These are phyloP conservation scores for Bombycilla garrulus DNA, from an alignment of 2,113 vertebrate genomes.

Conservation along the genomic window DNA sequence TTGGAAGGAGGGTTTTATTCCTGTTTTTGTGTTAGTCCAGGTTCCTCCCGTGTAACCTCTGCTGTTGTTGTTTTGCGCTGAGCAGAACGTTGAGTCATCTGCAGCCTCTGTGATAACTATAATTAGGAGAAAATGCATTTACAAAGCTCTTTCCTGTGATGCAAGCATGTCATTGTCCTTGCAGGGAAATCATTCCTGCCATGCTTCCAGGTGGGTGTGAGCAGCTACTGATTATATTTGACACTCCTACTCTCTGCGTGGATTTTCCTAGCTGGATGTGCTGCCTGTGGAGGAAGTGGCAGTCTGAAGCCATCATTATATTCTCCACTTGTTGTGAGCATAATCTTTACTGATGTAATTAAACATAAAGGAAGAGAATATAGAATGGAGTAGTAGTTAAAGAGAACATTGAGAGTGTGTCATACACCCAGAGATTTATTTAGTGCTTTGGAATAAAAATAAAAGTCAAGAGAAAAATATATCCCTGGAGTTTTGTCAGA, in stretches of 20 bases:
- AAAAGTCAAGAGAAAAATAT: background rate
- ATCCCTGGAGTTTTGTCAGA: background rate
- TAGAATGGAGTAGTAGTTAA: background rate
- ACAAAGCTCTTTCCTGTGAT: constrained; percentile 51
- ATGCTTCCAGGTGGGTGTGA: constrained; percentile 28
- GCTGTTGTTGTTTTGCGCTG: constrained; percentile 37
- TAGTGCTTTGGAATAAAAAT: background rate
- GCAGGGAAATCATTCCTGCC: constrained; percentile 25
- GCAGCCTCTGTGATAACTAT: constrained; percentile 48
- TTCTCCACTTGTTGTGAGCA: background rate
- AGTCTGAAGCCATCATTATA: background rate
- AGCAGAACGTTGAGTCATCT: constrained; percentile 35
- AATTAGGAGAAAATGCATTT: constrained; percentile 58
- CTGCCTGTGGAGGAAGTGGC: background rate
- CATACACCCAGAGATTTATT: background rate
- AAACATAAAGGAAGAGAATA: background rate
- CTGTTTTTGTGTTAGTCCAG: background rate
- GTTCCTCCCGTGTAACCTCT: background rate
- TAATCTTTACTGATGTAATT: background rate
- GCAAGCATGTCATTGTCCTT: constrained; percentile 30
- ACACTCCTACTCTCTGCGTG: background rate
- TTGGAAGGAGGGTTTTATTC: background rate
- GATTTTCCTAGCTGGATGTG: constrained; percentile 2
- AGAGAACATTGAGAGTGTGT: background rate
- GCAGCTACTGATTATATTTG: background rate